A percentile compares a stretch with the other conserved stretches of the same genome.
These are phyloP conservation scores for Acronicta leporina DNA, from an alignment of 2,888 invertebrate species.

Conservation along the genomic window DNA sequence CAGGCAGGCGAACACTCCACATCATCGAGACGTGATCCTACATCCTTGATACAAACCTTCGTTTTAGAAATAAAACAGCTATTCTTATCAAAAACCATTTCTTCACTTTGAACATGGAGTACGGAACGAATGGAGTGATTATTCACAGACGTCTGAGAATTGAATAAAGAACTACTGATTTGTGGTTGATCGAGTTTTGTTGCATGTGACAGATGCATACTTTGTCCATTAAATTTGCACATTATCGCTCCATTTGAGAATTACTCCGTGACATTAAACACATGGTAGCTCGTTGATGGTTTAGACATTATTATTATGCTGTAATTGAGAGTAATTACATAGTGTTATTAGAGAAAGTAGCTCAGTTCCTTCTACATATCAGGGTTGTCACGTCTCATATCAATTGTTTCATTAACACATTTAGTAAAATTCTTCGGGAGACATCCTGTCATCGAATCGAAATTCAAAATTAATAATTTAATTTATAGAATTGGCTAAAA, in stretches of 20 bases:
- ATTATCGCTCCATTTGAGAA: constrained; percentile 25
- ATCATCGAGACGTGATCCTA: constrained; percentile 56
- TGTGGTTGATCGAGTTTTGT: background rate
- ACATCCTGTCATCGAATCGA: constrained; percentile 72
- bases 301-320: constrained; percentile 28
- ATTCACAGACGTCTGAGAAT: constrained; percentile 1
- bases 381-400: constrained; percentile 62
- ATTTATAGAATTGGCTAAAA: constrained; percentile 83
- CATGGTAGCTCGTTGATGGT: constrained; percentile 37
- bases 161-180: background rate
- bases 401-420: constrained; percentile 67
- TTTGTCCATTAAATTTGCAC: too few species aligned
- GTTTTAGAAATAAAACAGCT: constrained; percentile 31
- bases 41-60: constrained; percentile 35
- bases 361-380: constrained; percentile 47
- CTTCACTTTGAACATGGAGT: constrained; percentile 25
- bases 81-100: constrained; percentile 13
- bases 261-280: constrained; percentile 26
- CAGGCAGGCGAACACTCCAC: constrained; percentile 59
- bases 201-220: too few species aligned
- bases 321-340: constrained; percentile 34
- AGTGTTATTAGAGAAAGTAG: constrained; percentile 41
- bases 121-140: constrained; percentile 16
- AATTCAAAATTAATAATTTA: constrained; percentile 73
- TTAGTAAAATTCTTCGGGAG: constrained; percentile 68